Evolutionary conservation across 2,888 invertebrate species (phyloP), one percentile per base, ranked within the genome.

Genomic region (Tetheella fluctuosa): DNA sequence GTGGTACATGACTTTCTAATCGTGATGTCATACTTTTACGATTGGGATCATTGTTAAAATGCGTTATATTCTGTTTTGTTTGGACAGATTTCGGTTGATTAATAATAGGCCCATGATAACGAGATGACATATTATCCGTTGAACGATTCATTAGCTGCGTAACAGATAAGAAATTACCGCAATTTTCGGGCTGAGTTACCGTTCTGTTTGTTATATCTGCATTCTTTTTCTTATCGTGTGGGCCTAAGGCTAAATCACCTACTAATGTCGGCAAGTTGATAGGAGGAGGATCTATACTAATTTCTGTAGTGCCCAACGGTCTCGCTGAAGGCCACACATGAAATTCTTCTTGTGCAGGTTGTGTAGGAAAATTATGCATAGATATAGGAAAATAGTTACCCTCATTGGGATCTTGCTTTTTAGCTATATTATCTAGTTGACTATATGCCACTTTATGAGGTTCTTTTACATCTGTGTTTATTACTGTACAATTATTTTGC

Each of bases 131-230:
- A 67, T 83, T 88, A 65, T 91, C 91, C 13, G 82, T 84, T 10
- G 92, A 86, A 23, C 93, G 86, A 70, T 93, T 93, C 93, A 93
- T 93, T 56, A 93, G 73, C 63, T 93, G 93, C 1, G 93, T 91
- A 10, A 93, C 93, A 10, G 93, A 93, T 23, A 93, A 84, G 66
- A 92, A 93, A 74, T 89, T 93, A 23, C 86, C 84, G 67, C 91
- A 91, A 60, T 89, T 90, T 71, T 93, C 93, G 56, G 80, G 64
- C 66, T 88, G 88, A 23, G 83, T 73, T 42, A 75, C 65, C 2
- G 73, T 74, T 71, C 89, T 83, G 68, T 77, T 85, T 5, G 81
- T 65, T 30, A 76, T 69, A 60, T 91, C 91, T 52, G 75, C 66
- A 70, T 76, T 86, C 72, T 86, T 91, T 79, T 91, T 93, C 70